Conservation (phyloP, 2,797 vertebrate species). For the Malurus leucopterus region DNA sequence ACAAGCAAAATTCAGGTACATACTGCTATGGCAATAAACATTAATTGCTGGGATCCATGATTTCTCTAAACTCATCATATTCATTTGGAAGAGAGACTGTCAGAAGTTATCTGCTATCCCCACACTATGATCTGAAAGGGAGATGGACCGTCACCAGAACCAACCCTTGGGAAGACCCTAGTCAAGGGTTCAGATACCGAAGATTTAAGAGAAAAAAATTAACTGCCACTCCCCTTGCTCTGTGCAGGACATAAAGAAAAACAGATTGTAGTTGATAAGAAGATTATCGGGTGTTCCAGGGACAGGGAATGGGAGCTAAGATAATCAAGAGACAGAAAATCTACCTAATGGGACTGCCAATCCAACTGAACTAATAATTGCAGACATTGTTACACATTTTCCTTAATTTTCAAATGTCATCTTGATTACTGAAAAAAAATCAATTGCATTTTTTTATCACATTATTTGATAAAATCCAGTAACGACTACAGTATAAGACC, state of each 20-base stretch:
- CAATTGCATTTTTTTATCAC: neutral
- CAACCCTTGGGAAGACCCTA: neutral
- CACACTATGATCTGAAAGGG: neutral
- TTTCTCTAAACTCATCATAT: neutral
- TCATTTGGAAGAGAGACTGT: neutral
- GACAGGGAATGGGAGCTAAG: conserved; percentile 24
- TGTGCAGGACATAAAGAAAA: neutral
- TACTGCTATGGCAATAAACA: neutral
- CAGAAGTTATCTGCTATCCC: neutral
- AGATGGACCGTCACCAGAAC: neutral
- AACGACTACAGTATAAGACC: neutral
- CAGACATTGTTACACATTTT: accelerated
- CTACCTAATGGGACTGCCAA: conserved; percentile 20
- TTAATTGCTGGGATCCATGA: neutral
- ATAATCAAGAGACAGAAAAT: conserved; percentile 45
- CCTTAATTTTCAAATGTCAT: neutral
- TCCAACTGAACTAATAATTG: neutral
- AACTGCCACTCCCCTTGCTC: neutral
- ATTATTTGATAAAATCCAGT: neutral
- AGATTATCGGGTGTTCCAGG: conserved; percentile 19
- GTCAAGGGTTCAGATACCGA: neutral
- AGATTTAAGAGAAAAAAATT: neutral
- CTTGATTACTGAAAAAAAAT: neutral
- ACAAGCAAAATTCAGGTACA: neutral
- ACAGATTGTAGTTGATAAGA: conserved; percentile 19